Conservation (phyloP, 2,888 invertebrate species). For the Euzophera pinguis region DNA sequence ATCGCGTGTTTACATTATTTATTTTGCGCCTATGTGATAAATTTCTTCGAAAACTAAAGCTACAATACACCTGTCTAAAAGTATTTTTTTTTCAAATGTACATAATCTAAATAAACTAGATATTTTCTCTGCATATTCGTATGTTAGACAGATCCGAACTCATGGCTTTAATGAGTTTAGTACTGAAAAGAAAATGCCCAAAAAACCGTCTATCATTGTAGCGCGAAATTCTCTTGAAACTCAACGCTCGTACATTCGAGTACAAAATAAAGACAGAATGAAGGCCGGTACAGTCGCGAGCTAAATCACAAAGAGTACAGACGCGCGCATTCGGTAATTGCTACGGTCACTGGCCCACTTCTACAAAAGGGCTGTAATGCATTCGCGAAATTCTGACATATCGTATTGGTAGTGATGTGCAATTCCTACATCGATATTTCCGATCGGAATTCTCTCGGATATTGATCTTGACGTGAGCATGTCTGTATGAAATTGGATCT, state of each 20-base stretch:
- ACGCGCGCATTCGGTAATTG: slow-evolving; percentile 45
- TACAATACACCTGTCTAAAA: too few species aligned
- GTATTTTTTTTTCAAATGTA: too few species aligned
- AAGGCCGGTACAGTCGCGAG: slow-evolving; percentile 28
- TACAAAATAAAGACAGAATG: slow-evolving; percentile 24
- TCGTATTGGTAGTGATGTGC: slow-evolving; percentile 34
- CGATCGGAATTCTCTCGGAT: slow-evolving; percentile 10
- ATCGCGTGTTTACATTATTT: too few species aligned
- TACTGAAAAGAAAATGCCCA: slow-evolving; percentile 24
- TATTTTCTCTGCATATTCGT: too few species aligned
- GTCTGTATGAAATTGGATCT: not conserved
- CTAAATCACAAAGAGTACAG: slow-evolving; percentile 42
- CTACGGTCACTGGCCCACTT: slow-evolving; percentile 42
- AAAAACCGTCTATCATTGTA: slow-evolving; percentile 25
- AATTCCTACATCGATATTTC: slow-evolving; percentile 33
- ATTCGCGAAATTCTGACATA: slow-evolving; percentile 43
- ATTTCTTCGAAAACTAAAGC: too few species aligned
- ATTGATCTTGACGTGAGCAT: slow-evolving; percentile 7
- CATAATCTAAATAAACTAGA: too few species aligned
- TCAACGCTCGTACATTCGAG: slow-evolving; percentile 28
- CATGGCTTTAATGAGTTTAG: slow-evolving; percentile 13
- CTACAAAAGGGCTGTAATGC: slow-evolving; percentile 45
- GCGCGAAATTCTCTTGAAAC: slow-evolving; percentile 36
- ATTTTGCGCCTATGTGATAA: too few species aligned
- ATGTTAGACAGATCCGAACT: not conserved